A percentile compares a stretch with the other conserved stretches of the same genome.
phyloP scores from a whole-genome alignment of 2,113 vertebrate genomes.

The Colaptes auratus region DNA sequence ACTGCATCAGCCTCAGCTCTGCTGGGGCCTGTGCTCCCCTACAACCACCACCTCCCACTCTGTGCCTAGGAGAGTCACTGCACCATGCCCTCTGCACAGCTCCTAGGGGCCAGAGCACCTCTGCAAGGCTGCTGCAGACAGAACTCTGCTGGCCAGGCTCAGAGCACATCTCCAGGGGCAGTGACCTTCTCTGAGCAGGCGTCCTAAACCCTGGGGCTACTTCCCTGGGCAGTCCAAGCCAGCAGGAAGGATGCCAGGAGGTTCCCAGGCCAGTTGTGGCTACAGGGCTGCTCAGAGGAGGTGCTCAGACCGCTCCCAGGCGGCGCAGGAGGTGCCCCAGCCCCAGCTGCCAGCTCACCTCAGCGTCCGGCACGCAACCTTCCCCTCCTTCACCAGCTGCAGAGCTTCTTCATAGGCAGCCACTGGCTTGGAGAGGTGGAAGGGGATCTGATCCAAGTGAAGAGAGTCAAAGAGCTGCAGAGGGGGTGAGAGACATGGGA shows the following conservation, averaged over 20 bases:
- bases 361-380: conserved; percentile 84
- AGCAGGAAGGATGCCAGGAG: not conserved
- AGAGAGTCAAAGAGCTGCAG: conserved; percentile 89
- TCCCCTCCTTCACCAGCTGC: conserved; percentile 82
- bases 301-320: not conserved
- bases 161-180: not conserved
- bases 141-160: not conserved
- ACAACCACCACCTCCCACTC: not conserved
- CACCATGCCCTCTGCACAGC: not conserved
- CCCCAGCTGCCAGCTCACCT: conserved; percentile 77
- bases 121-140: not conserved
- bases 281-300: not conserved
- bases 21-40: not conserved
- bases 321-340: not conserved
- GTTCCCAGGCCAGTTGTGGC: not conserved
- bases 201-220: not conserved
- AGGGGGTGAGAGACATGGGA: not conserved
- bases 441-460: conserved; percentile 74
- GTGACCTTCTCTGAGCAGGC: not conserved
- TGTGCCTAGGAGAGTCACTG: not conserved
- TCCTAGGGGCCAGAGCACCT: not conserved
- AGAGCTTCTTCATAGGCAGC: conserved; percentile 93
- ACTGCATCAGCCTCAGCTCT: not conserved
- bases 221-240: not conserved
- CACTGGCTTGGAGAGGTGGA: conserved; percentile 84